Evolutionary conservation across 2,113 vertebrate genomes (phyloP), one percentile per base, ranked within the genome.

Genomic region (Oceanites oceanicus): DNA sequence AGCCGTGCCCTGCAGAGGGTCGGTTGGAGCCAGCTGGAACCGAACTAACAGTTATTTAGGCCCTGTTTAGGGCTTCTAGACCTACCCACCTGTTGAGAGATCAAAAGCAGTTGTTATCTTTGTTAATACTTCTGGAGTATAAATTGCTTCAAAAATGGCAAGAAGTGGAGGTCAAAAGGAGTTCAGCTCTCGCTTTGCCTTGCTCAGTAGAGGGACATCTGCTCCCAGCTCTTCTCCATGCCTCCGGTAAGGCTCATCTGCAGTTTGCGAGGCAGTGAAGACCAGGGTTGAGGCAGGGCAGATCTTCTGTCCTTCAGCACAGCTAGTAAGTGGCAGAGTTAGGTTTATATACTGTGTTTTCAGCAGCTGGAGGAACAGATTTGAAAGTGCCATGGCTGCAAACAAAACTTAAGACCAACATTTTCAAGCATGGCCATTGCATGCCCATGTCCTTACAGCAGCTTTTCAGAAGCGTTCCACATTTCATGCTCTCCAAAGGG

Each of bases 241-340:
- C 34, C 34, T 10, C 6, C 0, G 1, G 4, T 18, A 34, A 61
- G 36, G 18, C 26, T 55, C 0, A 0, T 19, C 29, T 30, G 21
- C 58, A 55, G 21, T 68, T 81, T 77, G 15, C 34, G 25, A 49
- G 56, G 6, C 9, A 73, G 9, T 0, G 0, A 65, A 23, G n/a
- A 25, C 10, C 12, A 76, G 11, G 49, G 36, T 11, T 52, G 70
- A 68, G 49, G 49, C 32, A 55, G 30, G 17, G 53, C 49, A 81
- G 65, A 55, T 29, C 55, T 70, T 36, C 59, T 68, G 29, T 78
- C 40, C 40, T 81, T 76, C 44, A 81, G 36, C 19, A 62, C 21
- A n/a, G 36, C 27, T 13, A 47, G 5, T 10, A 70, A 32, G 34
- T 83, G 42, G 18, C 72, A 82, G 56, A 62, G 44, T 88, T 70